phyloP scores from a whole-genome alignment of 2,888 invertebrate species.

The Leptarthrus brevirostris region DNA sequence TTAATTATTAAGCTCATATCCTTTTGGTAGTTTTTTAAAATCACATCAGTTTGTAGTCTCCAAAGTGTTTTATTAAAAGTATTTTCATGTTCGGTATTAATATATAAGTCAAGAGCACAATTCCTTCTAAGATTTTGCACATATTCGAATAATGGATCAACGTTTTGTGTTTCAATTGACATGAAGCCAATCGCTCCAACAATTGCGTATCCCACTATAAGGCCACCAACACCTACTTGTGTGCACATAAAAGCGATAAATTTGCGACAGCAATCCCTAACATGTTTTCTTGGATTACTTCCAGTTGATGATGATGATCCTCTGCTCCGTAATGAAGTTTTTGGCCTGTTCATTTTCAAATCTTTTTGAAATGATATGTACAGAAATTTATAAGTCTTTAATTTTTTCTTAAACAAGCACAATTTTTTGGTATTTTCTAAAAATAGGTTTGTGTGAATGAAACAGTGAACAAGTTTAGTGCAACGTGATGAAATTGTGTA shows the following conservation, averaged over 20 bases:
- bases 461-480: background rate
- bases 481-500: background rate
- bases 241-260: conserved; percentile 93
- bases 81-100: conserved; percentile 75
- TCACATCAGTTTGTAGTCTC: conserved; percentile 71
- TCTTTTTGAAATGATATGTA: conserved; percentile 14
- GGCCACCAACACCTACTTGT: conserved; percentile 88
- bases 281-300: conserved; percentile 78
- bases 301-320: conserved; percentile 75
- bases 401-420: conserved; percentile 1
- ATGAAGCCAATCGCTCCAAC: conserved; percentile 86
- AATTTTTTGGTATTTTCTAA: conserved; percentile 20
- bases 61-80: conserved; percentile 77
- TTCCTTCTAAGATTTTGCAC: conserved; percentile 69
- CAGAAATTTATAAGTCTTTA: background rate
- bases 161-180: conserved; percentile 77
- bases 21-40: conserved; percentile 76
- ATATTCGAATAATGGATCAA: conserved; percentile 68
- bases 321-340: conserved; percentile 74
- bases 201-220: conserved; percentile 88
- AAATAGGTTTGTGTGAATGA: conserved; percentile 22
- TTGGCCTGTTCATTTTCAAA: conserved; percentile 57
- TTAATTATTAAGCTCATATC: conserved; percentile 75
- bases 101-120: conserved; percentile 77
- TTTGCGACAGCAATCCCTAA: conserved; percentile 87